phyloP scores from a whole-genome alignment of 2,113 vertebrate genomes.

The Toxotes chatareus region DNA sequence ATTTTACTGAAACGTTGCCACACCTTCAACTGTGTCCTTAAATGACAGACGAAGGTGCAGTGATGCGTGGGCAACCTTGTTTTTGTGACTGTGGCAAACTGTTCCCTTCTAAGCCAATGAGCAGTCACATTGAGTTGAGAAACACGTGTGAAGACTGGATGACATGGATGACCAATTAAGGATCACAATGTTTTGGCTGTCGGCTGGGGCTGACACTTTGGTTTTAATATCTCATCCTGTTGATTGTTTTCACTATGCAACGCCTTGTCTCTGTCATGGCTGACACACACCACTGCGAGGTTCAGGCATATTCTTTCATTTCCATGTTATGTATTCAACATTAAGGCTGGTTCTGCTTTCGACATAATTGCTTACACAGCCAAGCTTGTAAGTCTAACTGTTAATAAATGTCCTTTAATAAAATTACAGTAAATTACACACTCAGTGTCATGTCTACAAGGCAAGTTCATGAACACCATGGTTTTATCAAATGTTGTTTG shows the following conservation, averaged over 20 bases:
- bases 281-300: not conserved
- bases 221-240: not conserved
- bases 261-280: not conserved
- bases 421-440: not conserved
- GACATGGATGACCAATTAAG: not conserved
- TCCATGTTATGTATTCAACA: not conserved
- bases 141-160: not conserved
- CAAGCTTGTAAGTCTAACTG: not conserved
- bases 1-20: not conserved
- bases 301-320: not conserved
- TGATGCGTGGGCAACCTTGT: not conserved
- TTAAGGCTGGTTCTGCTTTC: not conserved
- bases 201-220: not conserved
- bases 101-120: not conserved
- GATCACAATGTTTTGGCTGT: not conserved
- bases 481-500: not conserved
- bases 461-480: not conserved
- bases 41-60: not conserved
- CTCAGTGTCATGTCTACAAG: not conserved
- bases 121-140: not conserved
- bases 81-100: not conserved
- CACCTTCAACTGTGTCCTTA: not conserved
- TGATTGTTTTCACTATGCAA: not conserved
- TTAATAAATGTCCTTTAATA: not conserved
- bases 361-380: not conserved